Percentiles rank a stretch among this genome's conserved stretches.
Evolutionary conservation across 2,888 invertebrate species (phyloP).

Genomic region (Drosophila niveifrons): DNA sequence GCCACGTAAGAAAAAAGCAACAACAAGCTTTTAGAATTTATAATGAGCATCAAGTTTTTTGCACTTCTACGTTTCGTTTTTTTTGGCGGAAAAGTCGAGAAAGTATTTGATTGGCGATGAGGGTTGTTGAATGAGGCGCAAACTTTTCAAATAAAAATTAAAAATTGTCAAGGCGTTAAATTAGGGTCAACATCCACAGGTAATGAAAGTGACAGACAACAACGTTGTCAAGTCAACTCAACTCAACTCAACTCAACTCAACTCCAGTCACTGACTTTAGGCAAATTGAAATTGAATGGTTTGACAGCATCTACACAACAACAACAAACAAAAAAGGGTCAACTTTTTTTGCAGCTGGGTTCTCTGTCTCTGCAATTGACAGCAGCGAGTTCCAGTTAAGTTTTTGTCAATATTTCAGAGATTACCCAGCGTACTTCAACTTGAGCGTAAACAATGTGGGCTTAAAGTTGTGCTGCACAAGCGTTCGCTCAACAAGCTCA

Average conservation of each 20-base stretch:
- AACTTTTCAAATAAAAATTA: constrained; percentile 82
- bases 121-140: constrained; percentile 54
- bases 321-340: constrained; percentile 46
- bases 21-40: constrained; percentile 67
- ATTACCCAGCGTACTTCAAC: constrained; percentile 43
- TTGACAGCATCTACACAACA: constrained; percentile 45
- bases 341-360: constrained; percentile 11
- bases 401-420: constrained; percentile 56
- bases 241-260: no score
- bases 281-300: constrained; percentile 71
- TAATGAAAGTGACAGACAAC: constrained; percentile 27
- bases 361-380: constrained; percentile 49
- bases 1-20: constrained; percentile 7
- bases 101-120: constrained; percentile 56
- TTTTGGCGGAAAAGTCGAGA: constrained; percentile 38
- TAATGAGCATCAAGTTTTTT: constrained; percentile 62
- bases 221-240: neutral
- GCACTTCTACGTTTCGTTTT: constrained; percentile 9
- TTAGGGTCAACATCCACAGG: constrained; percentile 68
- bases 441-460: constrained; percentile 49
- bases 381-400: constrained; percentile 33
- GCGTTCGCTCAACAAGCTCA: constrained; percentile 7
- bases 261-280: constrained; percentile 26
- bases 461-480: constrained; percentile 39
- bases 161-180: constrained; percentile 81